A percentile compares a stretch with the other conserved stretches of the same genome.
phyloP scores from a whole-genome alignment of 2,797 vertebrate genomes.

The Phataginus tetradactyla region DNA sequence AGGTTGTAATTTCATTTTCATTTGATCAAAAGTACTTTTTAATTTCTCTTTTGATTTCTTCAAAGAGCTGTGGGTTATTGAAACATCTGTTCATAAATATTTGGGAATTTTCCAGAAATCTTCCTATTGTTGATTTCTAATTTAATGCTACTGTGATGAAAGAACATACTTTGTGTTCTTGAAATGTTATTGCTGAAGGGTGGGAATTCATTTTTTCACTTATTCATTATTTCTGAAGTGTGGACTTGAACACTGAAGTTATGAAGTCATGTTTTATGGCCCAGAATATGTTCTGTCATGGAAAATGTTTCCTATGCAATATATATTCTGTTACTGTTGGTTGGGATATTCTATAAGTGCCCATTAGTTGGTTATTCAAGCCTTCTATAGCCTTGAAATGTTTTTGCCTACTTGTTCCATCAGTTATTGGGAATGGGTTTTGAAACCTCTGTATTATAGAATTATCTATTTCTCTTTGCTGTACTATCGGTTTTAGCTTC shows the following conservation, averaged over 20 bases:
- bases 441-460: not conserved
- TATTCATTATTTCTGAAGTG: too few relatives aligned
- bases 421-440: not conserved
- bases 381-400: not conserved
- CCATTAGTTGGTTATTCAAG: not conserved
- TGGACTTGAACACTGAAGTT: not conserved
- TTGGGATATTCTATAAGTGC: not conserved
- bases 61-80: not conserved
- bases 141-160: not conserved
- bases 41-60: slow-evolving; percentile 17
- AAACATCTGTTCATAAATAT: not conserved
- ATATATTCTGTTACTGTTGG: not conserved
- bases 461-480: not conserved
- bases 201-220: too few relatives aligned
- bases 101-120: not conserved
- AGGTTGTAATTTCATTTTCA: not conserved
- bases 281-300: not conserved
- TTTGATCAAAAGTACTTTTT: not conserved
- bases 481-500: not conserved
- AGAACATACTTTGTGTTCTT: not conserved
- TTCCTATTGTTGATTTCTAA: not conserved
- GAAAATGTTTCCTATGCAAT: not conserved
- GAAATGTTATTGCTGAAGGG: too few relatives aligned
- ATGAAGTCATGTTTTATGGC: not conserved
- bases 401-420: not conserved